Conservation (phyloP, 2,113 vertebrate genomes). For the Sialia sialis region DNA sequence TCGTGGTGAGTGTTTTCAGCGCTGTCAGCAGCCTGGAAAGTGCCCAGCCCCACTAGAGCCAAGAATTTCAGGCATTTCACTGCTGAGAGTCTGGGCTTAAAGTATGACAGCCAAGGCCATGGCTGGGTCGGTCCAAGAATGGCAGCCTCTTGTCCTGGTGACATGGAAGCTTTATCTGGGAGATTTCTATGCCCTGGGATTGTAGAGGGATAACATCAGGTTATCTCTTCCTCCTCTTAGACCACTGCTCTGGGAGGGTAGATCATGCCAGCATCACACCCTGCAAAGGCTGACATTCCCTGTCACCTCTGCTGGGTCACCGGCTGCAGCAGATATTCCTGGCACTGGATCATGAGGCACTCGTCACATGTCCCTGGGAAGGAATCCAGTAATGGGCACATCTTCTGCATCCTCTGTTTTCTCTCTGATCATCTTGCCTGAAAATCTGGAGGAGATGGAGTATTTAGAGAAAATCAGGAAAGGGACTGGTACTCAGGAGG, state of each 20-base stretch:
- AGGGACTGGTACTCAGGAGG: not conserved
- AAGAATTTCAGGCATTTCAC: not conserved
- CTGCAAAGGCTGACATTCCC: not conserved
- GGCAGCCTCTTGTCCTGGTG: not conserved
- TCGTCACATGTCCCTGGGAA: not conserved
- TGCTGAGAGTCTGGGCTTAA: not conserved
- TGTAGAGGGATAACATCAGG: not conserved
- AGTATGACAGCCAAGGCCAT: not conserved
- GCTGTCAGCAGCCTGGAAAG: slow-evolving; percentile 46
- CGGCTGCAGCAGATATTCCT: not conserved
- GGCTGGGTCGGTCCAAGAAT: not conserved
- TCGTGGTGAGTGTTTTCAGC: slow-evolving; percentile 6
- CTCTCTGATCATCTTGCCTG: not conserved
- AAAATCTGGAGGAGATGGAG: not conserved
- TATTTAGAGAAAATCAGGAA: not conserved
- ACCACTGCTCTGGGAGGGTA: not conserved
- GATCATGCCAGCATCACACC: not conserved
- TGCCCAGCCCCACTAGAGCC: not conserved
- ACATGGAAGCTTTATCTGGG: not conserved
- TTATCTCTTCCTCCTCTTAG: not conserved
- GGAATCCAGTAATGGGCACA: not conserved
- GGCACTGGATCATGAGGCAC: not conserved
- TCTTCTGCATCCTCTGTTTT: not conserved
- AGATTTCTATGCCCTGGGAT: not conserved
- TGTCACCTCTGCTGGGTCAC: not conserved